Base-by-base conservation (phyloP, 2,797 vertebrate species). In the Parotocinclus haroldoi region DNA sequence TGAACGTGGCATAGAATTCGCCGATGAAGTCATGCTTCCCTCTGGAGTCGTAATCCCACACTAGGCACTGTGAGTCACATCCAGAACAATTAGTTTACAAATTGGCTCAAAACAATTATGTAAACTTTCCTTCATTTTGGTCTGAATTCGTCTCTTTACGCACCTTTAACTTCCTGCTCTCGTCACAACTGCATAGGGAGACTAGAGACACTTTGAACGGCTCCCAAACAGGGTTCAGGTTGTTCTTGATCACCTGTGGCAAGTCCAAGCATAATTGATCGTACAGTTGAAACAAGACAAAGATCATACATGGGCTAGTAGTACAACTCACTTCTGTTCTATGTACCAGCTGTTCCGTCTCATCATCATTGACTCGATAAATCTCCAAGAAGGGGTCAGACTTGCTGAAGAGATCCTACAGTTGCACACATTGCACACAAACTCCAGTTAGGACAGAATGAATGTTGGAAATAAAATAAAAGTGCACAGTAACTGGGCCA, bases 21-120 rank as follows among this genome's bases (percentile, higher is more conserved):
- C 96, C 96, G 0, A 98, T 98, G 90, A 95, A 97, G 87, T 98
- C 95, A 0, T 98, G 96, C 64, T 98, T 99, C 61, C 94, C 95
- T 6, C 95, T 88, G 0, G 95, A 96, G 86, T 98, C 95, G 18
- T 95, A 93, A 85, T 98, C 96, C 93, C 95, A 98, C 79, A 98
- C 92, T 19, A 98, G 88, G 12, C 94, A 91, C 96, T 96, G 73
- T 36, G 38, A 37, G 48, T 51, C 12, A 66, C 54, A 68, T 12
- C 61, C 36, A 49, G 53, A 38, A 39, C 5, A 50, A 52, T 42
- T 48, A 46, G 37, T 54, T 53, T 46, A 64, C 8, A 58, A 19
- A 52, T 19, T 40, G 13, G 0, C 45, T 60, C 17, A 6, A 5
- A 45, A 12, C 16, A 68, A 10, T 12, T 45, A 8, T 53, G 16